Percentiles rank a stretch among this genome's conserved stretches.
Conservation (phyloP, 2,797 vertebrate species). For the Danio kyathit region DNA sequence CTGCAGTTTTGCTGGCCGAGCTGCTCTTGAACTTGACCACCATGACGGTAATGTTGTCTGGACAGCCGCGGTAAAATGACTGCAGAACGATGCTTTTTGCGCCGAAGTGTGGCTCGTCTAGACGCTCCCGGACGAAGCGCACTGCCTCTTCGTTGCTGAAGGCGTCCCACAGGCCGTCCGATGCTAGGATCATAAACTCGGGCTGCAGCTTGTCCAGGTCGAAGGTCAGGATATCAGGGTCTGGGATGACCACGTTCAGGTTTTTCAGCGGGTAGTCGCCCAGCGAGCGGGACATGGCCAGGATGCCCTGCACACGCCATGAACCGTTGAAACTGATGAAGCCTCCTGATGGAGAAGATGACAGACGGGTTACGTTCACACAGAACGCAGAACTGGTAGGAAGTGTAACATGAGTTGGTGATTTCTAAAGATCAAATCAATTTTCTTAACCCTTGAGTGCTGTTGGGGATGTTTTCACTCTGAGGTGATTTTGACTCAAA, state of each 20-base stretch:
- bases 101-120: conserved; percentile 97
- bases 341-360: conserved; percentile 80
- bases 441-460: no score
- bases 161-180: conserved; percentile 97
- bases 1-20: conserved; percentile 73
- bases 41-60: conserved; percentile 99
- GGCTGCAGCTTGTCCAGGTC: conserved; percentile 98
- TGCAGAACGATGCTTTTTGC: conserved; percentile 98
- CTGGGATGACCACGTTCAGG: conserved; percentile 95
- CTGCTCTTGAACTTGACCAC: conserved; percentile 97
- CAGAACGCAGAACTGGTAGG: no score
- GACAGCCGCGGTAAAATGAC: conserved; percentile 97
- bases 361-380: neutral
- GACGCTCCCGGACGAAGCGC: conserved; percentile 94
- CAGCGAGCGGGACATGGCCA: conserved; percentile 98
- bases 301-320: conserved; percentile 97
- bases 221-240: conserved; percentile 95
- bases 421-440: no score
- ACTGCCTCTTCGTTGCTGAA: conserved; percentile 99
- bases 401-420: no score
- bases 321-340: conserved; percentile 99
- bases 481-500: no score
- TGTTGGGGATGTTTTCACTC: no score
- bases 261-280: conserved; percentile 98
- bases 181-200: conserved; percentile 98